These are phyloP conservation scores for Phataginus tetradactyla DNA, from an alignment of 2,797 vertebrate species.

Conservation along the genomic window DNA sequence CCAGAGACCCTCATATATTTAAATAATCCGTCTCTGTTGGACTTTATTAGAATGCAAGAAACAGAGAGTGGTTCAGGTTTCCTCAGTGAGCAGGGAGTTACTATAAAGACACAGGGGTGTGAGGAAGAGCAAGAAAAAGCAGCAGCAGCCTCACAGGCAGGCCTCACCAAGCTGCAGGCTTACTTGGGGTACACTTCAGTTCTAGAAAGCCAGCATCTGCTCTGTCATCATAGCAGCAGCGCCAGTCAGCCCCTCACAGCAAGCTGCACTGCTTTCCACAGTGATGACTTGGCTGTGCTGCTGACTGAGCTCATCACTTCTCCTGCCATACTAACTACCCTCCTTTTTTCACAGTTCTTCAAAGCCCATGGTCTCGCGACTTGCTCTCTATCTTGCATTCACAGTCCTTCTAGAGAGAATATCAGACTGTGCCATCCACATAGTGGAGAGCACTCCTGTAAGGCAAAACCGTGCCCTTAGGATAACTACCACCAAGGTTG, in stretches of 20 bases:
- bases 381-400: not conserved
- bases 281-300: not conserved
- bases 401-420: not conserved
- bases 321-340: not conserved
- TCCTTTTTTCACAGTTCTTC: not conserved
- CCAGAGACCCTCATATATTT: not conserved
- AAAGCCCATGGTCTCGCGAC: not conserved
- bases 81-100: not conserved
- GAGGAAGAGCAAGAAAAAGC: conserved; percentile 6
- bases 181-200: not conserved
- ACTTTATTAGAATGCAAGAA: conserved; percentile 21
- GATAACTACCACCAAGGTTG: not conserved
- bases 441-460: not conserved
- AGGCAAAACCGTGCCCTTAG: not conserved
- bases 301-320: not conserved
- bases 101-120: not conserved
- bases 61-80: not conserved
- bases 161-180: not conserved
- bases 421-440: not conserved
- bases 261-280: not conserved
- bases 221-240: not conserved
- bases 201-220: not conserved
- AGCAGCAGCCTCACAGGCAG: not conserved
- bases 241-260: not conserved
- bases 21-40: conserved; percentile 9